Base-by-base conservation (phyloP, 2,797 vertebrate species). In the Discoglossus pictus region DNA sequence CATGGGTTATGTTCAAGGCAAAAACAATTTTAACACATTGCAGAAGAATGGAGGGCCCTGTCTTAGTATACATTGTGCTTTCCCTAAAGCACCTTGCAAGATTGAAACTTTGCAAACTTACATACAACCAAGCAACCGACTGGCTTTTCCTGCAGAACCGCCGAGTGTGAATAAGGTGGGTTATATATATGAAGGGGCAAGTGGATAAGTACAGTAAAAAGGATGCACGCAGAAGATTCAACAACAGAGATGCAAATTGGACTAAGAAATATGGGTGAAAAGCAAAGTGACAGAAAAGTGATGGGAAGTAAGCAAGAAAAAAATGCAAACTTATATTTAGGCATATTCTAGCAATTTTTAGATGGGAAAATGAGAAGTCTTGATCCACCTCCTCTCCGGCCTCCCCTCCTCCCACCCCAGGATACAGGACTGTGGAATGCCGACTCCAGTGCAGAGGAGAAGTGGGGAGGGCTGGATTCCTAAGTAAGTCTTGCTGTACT, bases 321-420 rank as follows among this genome's bases (percentile, higher is more conserved):
- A 47, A 43, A 56, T 18, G 3, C 8, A 43, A 8, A 40, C 11
- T 20, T 48, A 59, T 64, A 51, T 71, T 64, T 52, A 64, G 61
- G 44, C 58, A 64, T 34, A 12, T 31, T 34, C 53, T 40, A 7
- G 90, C 35, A 17, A 54, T 58, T 70, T 63, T 40, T 55, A 64
- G 60, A 90, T 95, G 93, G 94, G 94, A 97, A 97, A 96, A 91
- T 90, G 91, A 83, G 89, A 88, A 88, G 36, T 42, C 17, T 18
- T 25, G 23, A 36, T 43, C 18, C 21, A 21, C 84, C 87, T 86
- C 88, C 88, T 92, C 93, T 94, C 90, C 85, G 84, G 86, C 84
- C 87, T 92, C 90, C 89, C 88, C 88, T 90, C 89, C 86, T 84
- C 83, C 89, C 86, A 87, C 88, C 87, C 90, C 84, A 84, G 91